Percentiles rank a stretch among this genome's conserved stretches.
Evolutionary conservation across 2,888 invertebrate species (phyloP).

Genomic region (Tipula vernalis): DNA sequence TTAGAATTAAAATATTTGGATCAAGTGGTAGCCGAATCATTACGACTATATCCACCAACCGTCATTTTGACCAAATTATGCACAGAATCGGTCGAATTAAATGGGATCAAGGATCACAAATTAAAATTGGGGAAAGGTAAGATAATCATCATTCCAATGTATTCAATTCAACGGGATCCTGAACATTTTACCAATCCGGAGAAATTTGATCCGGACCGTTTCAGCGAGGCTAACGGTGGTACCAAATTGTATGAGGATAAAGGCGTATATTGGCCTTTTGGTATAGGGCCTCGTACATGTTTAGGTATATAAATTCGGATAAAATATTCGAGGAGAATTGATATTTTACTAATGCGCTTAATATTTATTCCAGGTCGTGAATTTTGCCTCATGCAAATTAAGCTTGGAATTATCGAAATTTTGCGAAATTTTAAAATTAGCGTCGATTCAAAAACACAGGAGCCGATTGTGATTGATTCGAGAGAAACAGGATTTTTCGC

Average conservation of each 20-base stretch:
- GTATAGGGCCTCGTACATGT: slow-evolving; percentile 12
- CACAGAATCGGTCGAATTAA: slow-evolving; percentile 24
- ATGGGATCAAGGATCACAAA: slow-evolving; percentile 11
- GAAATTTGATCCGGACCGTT: slow-evolving; percentile 45
- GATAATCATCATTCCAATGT: slow-evolving; percentile 43
- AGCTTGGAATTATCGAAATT: neutral
- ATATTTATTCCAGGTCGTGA: neutral
- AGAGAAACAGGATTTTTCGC: neutral
- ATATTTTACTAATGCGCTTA: neutral
- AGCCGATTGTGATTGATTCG: slow-evolving; percentile 5
- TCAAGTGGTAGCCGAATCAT: slow-evolving; percentile 42
- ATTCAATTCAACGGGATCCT: slow-evolving; percentile 49
- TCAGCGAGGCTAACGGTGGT: slow-evolving; percentile 25
- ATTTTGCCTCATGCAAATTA: slow-evolving; percentile 4
- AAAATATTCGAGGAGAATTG: neutral
- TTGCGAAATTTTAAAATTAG: slow-evolving; percentile 7
- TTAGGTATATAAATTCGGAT: neutral
- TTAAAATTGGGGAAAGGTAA: slow-evolving; percentile 38
- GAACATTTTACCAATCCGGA: slow-evolving; percentile 50
- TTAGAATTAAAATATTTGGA: slow-evolving; percentile 37
- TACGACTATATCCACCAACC: slow-evolving; percentile 42
- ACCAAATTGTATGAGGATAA: slow-evolving; percentile 12
- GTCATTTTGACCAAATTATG: slow-evolving; percentile 36
- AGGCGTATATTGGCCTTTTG: slow-evolving; percentile 13
- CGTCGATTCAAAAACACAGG: neutral